These are phyloP conservation scores for Epistrophe eligans DNA, from an alignment of 2,888 invertebrate genomes.

Conservation along the genomic window DNA sequence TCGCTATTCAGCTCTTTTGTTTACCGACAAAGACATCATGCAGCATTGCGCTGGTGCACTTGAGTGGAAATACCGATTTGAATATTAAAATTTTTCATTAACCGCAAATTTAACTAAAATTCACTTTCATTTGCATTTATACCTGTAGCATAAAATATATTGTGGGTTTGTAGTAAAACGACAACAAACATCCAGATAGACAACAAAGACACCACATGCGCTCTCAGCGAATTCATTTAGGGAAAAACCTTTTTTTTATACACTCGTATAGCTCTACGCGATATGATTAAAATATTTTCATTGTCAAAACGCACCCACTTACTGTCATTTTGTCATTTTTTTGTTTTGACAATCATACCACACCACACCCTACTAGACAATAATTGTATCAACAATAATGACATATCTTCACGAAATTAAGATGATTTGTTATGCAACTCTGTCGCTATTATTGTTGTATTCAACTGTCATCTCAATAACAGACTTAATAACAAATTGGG, in stretches of 20 bases:
- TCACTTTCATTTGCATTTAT: conserved; percentile 15
- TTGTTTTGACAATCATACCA: conserved; percentile 21
- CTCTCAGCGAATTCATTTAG: conserved; percentile 8
- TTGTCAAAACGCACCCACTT: conserved; percentile 39
- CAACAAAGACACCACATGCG: conserved; percentile 14
- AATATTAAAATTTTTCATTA: background rate
- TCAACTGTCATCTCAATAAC: conserved; percentile 17
- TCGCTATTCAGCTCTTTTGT: conserved; percentile 17
- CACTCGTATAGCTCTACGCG: background rate
- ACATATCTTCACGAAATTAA: conserved; percentile 19
- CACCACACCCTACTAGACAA: conserved; percentile 25
- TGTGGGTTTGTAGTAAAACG: background rate
- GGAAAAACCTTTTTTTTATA: conserved; percentile 4
- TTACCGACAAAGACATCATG: background rate
- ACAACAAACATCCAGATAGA: background rate
- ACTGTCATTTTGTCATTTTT: background rate
- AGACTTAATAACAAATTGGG: background rate
- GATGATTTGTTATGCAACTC: conserved; percentile 26
- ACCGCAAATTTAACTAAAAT: background rate
- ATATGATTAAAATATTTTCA: conserved; percentile 25
- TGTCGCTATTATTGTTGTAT: background rate
- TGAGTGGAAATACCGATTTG: background rate
- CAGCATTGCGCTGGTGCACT: background rate
- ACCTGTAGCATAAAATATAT: background rate
- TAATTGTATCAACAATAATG: background rate